Evolutionary conservation across 2,888 invertebrate genomes (phyloP).

Genomic region (Callyntrura sp.): DNA sequence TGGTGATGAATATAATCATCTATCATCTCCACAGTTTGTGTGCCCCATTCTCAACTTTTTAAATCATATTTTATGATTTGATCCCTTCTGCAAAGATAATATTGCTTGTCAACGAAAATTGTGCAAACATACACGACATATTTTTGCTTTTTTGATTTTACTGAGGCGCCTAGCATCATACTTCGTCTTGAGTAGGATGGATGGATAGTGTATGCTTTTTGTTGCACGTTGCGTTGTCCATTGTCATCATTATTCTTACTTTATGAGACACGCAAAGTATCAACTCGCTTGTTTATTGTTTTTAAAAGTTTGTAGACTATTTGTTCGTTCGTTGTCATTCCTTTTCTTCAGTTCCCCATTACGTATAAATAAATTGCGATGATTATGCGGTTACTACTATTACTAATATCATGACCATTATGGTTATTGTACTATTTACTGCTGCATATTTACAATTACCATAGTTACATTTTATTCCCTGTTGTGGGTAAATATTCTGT

Average conservation of each 20-base stretch:
- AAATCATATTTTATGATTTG: constrained; percentile 11
- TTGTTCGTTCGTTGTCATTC: constrained; percentile 9
- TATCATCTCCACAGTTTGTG: constrained; percentile 34
- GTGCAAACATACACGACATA: not conserved
- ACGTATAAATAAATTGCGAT: not conserved
- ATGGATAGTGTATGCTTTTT: not conserved
- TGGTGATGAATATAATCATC: not conserved
- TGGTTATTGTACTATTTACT: constrained; percentile 2
- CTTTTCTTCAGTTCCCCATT: not conserved
- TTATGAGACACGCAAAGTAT: constrained; percentile 75
- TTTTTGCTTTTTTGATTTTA: constrained; percentile 19
- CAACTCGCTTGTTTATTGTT: constrained; percentile 55
- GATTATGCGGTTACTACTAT: constrained; percentile 32
- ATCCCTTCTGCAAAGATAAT: constrained; percentile 33
- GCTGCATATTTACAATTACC: not conserved
- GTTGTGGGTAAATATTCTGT: not conserved
- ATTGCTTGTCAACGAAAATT: constrained; percentile 1
- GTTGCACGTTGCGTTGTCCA: constrained; percentile 39
- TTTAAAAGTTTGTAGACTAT: constrained; percentile 1
- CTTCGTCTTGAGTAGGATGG: not conserved
- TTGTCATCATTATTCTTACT: constrained; percentile 70
- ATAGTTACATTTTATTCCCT: constrained; percentile 7
- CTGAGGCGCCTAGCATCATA: not conserved
- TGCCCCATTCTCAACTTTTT: constrained; percentile 12
- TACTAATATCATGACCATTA: not conserved